These are phyloP conservation scores for Episyrphus balteatus DNA, from an alignment of 1,140 invertebrate genomes.

Conservation along the genomic window DNA sequence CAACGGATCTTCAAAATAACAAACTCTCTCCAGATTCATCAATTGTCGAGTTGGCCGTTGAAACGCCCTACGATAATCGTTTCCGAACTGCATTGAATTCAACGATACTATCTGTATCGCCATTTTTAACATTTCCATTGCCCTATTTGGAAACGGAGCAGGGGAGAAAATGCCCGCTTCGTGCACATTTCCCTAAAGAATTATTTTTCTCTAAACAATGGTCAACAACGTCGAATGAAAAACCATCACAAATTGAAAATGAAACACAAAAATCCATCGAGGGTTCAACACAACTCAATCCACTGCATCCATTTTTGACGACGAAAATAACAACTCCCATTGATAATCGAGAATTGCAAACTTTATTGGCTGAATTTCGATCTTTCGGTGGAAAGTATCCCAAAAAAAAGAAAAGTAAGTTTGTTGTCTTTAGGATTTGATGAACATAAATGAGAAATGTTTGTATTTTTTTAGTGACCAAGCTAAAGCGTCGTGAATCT, in stretches of 20 bases:
- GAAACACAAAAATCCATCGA: conserved; percentile 4
- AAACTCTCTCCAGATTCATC: conserved; percentile 9
- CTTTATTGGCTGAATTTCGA: conserved; percentile 70
- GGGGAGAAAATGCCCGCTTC: conserved; percentile 63
- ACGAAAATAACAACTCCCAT: conserved; percentile 53
- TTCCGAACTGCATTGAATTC: conserved; percentile 66
- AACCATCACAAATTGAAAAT: background rate
- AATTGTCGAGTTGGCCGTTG: conserved; percentile 40
- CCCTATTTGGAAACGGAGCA: conserved; percentile 81
- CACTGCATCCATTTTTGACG: conserved; percentile 59
- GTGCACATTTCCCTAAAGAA: conserved; percentile 67
- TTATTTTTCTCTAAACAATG: conserved; percentile 62
- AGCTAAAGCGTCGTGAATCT: conserved; percentile 11
- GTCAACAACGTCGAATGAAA: conserved; percentile 11
- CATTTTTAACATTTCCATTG: conserved; percentile 70
- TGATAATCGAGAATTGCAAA: conserved; percentile 55
- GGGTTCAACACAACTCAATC: conserved; percentile 14
- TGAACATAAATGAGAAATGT: background rate
- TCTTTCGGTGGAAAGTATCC: conserved; percentile 67
- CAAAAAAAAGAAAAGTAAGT: conserved; percentile 24
- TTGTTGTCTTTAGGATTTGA: conserved; percentile 7
- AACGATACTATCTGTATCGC: conserved; percentile 71
- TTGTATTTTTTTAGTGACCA: conserved; percentile 12
- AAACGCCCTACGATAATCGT: conserved; percentile 51
- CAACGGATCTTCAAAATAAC: conserved; percentile 7